Base-by-base conservation (phyloP, 2,113 vertebrate genomes). In the Campylomormyrus numenius region DNA sequence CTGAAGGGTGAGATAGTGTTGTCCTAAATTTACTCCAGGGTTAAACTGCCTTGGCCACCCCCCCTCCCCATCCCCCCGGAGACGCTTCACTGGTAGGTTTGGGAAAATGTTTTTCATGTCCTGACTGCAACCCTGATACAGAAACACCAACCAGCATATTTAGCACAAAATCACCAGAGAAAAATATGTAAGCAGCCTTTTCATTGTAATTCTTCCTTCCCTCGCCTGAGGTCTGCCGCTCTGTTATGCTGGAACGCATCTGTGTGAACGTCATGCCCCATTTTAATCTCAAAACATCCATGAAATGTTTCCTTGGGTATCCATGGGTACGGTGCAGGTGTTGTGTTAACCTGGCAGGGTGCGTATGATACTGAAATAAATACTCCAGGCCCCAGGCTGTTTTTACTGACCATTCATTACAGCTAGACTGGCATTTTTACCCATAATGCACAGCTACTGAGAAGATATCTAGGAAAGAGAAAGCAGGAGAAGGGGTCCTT, bases 131-230 rank as follows among this genome's bases (percentile, higher is more conserved):
- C 90, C 88, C 74, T 91, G 87, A 45, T 83, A 91, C 90, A 90
- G 89, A 93, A 92, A 92, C 88, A 80, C 89, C 91, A 90, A 91
- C 88, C 88, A 89, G 83, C 90, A 91, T 91, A 91, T 90, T 56
- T 49, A 92, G 90, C 91, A 92, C 91, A 94, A 92, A 89, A 91
- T 90, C 50, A 87, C 87, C 21, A 90, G 66, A 90, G 88, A 94
- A 95, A 93, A 95, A 93, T 92, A 95, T 93, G 92, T 92, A 94
- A 96, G 94, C 94, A 94, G 89, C 89, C 90, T 94, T 94, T 93
- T 93, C 45, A 89, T 92, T 91, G 62, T 80, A 93, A 90, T 90
- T 88, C 85, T 91, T 74, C 39, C 90, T 85, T 85, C 89, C 91
- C 93, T 48, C 2, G 9, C 83, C 39, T 17, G 19, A 85, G 21